Percentiles rank a stretch among this genome's conserved stretches.
Conservation (phyloP, 2,113 vertebrate genomes). For the Macquaria australasica region DNA sequence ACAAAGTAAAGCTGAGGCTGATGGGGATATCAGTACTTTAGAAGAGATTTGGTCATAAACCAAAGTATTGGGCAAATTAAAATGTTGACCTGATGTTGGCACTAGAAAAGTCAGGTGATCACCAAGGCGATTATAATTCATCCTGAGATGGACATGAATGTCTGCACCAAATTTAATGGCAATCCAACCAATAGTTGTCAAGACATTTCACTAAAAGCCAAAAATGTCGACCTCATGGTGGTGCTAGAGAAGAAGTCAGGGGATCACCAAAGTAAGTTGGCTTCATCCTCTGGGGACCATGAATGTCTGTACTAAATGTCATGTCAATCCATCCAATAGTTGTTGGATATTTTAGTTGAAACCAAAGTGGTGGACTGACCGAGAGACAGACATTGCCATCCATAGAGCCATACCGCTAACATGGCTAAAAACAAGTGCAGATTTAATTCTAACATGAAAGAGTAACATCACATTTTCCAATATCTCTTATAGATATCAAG, state of each 20-base stretch:
- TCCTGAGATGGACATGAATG: neutral
- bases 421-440: neutral
- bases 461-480: neutral
- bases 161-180: neutral
- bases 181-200: neutral
- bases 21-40: no score
- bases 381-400: no score
- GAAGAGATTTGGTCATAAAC: neutral
- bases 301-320: no score
- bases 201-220: no score
- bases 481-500: neutral
- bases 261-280: no score
- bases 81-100: neutral
- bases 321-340: no score
- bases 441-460: neutral
- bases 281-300: no score
- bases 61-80: neutral
- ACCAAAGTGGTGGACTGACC: no score
- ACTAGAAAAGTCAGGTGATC: neutral
- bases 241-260: no score
- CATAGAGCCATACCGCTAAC: no score
- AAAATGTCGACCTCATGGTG: no score
- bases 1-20: neutral
- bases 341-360: no score
- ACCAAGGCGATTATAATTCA: neutral